These are phyloP conservation scores for Xiphophorus maculatus DNA, from an alignment of 2,113 vertebrate genomes.

Conservation along the genomic window DNA sequence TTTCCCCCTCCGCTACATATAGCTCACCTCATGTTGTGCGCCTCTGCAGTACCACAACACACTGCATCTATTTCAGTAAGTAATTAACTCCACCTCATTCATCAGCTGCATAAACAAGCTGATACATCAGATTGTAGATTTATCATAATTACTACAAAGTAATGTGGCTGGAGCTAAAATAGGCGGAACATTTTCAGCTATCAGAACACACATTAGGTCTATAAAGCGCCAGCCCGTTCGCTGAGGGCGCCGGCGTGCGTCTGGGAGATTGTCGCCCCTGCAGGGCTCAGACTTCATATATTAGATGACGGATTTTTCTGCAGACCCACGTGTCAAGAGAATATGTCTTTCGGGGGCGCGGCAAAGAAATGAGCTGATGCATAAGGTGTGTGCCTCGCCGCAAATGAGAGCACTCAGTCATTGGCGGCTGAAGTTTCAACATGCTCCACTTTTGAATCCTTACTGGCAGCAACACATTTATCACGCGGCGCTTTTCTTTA, in stretches of 20 bases:
- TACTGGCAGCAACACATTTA: constrained; percentile 15
- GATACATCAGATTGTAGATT: constrained; percentile 48
- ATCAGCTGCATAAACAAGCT: constrained; percentile 61
- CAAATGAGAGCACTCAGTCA: constrained; percentile 52
- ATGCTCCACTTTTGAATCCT: constrained; percentile 38
- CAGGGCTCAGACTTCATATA: constrained; percentile 29
- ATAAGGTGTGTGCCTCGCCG: constrained; percentile 16
- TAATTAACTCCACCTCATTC: constrained; percentile 63
- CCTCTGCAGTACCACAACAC: constrained; percentile 19
- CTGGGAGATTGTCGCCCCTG: background rate
- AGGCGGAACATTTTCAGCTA: constrained; percentile 14
- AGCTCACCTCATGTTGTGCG: constrained; percentile 1
- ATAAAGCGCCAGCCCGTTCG: background rate
- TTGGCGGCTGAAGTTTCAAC: constrained; percentile 38
- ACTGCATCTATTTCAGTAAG: constrained; percentile 51
- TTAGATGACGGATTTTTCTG: constrained; percentile 38
- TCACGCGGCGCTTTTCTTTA: constrained; percentile 22
- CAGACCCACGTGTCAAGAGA: constrained; percentile 31
- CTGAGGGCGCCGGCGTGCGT: constrained; percentile 6
- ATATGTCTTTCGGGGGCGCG: constrained; percentile 17
- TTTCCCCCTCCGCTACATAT: background rate
- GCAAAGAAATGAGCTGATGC: constrained; percentile 45
- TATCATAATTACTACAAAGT: constrained; percentile 59
- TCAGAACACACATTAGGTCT: constrained; percentile 23
- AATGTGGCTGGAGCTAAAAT: constrained; percentile 25